phyloP scores from a whole-genome alignment of 2,888 invertebrate species.

The Callyntrura sp. region DNA sequence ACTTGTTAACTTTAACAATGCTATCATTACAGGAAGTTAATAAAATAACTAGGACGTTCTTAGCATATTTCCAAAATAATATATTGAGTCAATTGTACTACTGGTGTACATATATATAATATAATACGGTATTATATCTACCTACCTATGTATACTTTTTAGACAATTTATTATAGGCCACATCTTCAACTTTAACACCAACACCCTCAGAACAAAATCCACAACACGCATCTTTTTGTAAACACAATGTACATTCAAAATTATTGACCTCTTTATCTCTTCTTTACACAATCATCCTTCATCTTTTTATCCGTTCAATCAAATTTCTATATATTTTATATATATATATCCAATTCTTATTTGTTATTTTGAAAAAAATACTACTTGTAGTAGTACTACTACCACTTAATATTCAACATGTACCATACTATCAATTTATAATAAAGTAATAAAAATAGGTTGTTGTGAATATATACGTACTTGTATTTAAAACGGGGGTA shows the following conservation, averaged over 20 bases:
- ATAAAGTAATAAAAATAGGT: slow-evolving; percentile 17
- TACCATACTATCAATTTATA: slow-evolving; percentile 13
- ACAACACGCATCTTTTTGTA: slow-evolving; percentile 37
- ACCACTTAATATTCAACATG: slow-evolving; percentile 6
- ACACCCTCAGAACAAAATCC: slow-evolving; percentile 6
- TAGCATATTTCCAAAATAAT: background rate
- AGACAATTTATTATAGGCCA: background rate
- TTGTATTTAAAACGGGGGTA: slow-evolving; percentile 71
- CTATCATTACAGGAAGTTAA: too few relatives aligned
- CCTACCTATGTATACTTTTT: background rate
- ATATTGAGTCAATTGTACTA: background rate
- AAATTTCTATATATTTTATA: slow-evolving; percentile 2
- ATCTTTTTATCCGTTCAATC: slow-evolving; percentile 38
- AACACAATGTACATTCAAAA: slow-evolving; percentile 16
- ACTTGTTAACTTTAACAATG: too few relatives aligned
- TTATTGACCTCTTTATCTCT: slow-evolving; percentile 45
- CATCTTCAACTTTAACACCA: background rate
- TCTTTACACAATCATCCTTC: slow-evolving; percentile 33
- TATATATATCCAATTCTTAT: background rate
- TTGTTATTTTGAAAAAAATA: slow-evolving; percentile 4
- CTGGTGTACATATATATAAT: background rate
- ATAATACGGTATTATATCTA: too few relatives aligned
- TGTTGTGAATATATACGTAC: slow-evolving; percentile 59
- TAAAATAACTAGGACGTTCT: background rate
- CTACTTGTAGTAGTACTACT: too few relatives aligned